Evolutionary conservation across 2,888 invertebrate species (phyloP), one percentile per base, ranked within the genome.

Genomic region (Hyles lineata): DNA sequence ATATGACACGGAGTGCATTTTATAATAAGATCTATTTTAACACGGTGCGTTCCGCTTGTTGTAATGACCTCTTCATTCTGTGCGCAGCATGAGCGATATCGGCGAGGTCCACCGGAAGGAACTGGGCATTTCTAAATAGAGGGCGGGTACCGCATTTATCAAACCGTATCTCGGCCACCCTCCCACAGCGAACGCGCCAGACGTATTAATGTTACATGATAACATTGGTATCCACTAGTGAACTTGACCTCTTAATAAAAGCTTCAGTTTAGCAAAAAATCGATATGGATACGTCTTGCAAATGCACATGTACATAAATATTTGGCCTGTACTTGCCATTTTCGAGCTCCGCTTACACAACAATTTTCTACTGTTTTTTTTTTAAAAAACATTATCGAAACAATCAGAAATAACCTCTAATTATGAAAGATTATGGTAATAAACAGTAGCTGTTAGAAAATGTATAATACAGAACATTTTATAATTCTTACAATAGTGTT

Each of bases 51-150:
- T 43, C 43, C 43, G 43, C 43, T 11, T 35, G 35, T 35, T 35
- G 35, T 35, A 43, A 43, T 43, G 2, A 15, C 11, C 43, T 43
- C 15, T 43, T 43, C 43, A 43, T 43, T 43, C 43, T 43, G 15
- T 43, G 43, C 72, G 84, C 82, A 85, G 80, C 77, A 77, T 76
- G 76, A 79, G 77, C 85, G 84, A 85, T 87, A 85, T 82, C 79
- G 82, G 83, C 90, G 91, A 93, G 92, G 92, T 88, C 89, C 83
- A 78, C 89, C 90, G 92, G 92, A 93, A 92, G 90, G 86, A 91
- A 90, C 86, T 81, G 81, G 84, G 84, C 89, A 88, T 90, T 90
- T 70, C 89, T 87, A 87, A 92, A 90, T 86, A 90, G 89, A 90
- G 89, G 90, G 87, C 87, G 84, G 81, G 84, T 78, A 77, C 83